Conservation (phyloP, 2,113 vertebrate genomes). For the Hemichromis elongatus region DNA sequence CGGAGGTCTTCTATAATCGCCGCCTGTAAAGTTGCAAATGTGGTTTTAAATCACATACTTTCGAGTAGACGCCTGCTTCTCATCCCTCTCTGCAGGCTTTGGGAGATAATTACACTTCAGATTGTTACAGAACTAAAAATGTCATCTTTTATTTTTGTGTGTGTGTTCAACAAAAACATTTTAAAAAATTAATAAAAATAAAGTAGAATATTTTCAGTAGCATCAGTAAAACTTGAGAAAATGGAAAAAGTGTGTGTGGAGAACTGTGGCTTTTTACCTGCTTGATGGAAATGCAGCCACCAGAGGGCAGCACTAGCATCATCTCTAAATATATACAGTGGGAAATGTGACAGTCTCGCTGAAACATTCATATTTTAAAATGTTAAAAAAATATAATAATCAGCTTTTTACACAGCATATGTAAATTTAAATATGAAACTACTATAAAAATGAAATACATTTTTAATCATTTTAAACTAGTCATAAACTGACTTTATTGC, state of each 20-base stretch:
- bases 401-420: neutral
- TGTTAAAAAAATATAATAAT: neutral
- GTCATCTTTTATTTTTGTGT: neutral
- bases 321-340: neutral
- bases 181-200: neutral
- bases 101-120: neutral
- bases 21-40: neutral
- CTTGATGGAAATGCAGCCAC: neutral
- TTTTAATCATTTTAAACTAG: neutral
- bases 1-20: neutral
- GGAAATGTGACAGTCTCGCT: neutral
- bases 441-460: neutral
- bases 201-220: neutral
- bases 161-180: no score
- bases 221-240: neutral
- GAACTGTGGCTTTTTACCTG: neutral
- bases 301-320: neutral
- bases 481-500: neutral
- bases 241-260: neutral
- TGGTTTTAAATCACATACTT: neutral
- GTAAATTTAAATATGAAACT: neutral
- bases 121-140: neutral
- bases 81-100: neutral
- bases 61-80: neutral
- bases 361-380: neutral